These are phyloP conservation scores for Pyrochroa serraticornis DNA, from an alignment of 2,888 invertebrate species.

Conservation along the genomic window DNA sequence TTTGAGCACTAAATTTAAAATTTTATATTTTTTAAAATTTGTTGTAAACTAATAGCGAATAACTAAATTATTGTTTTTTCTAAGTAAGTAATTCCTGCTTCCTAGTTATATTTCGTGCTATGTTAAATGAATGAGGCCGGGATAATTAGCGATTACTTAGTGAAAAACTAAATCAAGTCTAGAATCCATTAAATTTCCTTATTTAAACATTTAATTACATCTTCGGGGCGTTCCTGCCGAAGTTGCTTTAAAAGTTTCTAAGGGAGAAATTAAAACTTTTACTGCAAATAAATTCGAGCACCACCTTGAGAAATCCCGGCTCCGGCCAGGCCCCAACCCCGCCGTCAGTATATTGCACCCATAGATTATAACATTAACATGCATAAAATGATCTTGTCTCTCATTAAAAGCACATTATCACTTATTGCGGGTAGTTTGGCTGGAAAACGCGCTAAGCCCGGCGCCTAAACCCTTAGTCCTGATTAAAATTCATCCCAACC, in stretches of 20 bases:
- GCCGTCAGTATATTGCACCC: no score
- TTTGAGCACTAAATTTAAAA: no score
- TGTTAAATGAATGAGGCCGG: no score
- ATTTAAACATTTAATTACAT: constrained; percentile 30
- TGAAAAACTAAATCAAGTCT: constrained; percentile 18
- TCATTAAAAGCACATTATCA: constrained; percentile 44
- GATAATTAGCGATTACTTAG: constrained; percentile 14
- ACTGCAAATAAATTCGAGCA: constrained; percentile 2
- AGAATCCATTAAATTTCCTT: constrained; percentile 20
- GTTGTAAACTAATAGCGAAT: no score
- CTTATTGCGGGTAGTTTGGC: constrained; percentile 42
- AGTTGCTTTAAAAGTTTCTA: constrained; percentile 40
- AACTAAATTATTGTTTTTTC: no score
- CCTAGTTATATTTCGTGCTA: no score
- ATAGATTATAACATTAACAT: constrained; percentile 17
- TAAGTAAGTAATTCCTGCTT: no score
- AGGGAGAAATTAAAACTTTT: constrained; percentile 49
- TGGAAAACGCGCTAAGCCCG: constrained; percentile 35
- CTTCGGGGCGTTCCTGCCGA: constrained; percentile 18
- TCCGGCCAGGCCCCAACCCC: background rate
- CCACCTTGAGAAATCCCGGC: constrained; percentile 12
- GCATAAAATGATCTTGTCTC: constrained; percentile 30
- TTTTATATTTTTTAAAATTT: no score
- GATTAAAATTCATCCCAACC: constrained; percentile 41
- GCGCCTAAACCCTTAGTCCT: constrained; percentile 39